Evolutionary conservation across 2,888 invertebrate genomes (phyloP).

Genomic region (Drosophila neotestacea): DNA sequence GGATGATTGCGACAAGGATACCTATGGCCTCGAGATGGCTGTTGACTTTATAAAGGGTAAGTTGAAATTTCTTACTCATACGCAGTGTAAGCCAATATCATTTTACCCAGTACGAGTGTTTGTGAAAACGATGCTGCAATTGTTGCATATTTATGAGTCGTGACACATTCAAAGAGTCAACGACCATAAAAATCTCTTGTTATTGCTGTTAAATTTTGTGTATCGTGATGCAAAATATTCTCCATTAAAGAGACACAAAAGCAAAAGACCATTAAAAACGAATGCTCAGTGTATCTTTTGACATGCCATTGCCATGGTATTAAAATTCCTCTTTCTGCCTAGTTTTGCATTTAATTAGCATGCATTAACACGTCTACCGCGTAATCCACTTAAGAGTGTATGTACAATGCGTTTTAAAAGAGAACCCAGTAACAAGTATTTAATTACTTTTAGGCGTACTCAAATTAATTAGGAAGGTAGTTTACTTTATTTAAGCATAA

Average conservation of each 20-base stretch:
- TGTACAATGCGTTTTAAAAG: neutral
- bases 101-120: neutral
- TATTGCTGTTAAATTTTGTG: slow-evolving; percentile 23
- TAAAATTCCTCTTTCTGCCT: neutral
- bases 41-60: slow-evolving; percentile 98
- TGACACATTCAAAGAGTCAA: slow-evolving; percentile 18
- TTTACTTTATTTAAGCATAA: neutral
- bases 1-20: slow-evolving; percentile 98
- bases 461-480: neutral
- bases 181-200: slow-evolving; percentile 20
- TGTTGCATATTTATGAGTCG: slow-evolving; percentile 39
- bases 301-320: neutral
- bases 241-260: slow-evolving; percentile 27
- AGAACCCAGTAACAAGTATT: neutral
- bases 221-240: slow-evolving; percentile 17
- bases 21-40: slow-evolving; percentile 97
- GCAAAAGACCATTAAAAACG: slow-evolving; percentile 20
- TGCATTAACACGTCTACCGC: slow-evolving; percentile 8
- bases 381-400: neutral
- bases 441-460: neutral
- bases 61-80: slow-evolving; percentile 65
- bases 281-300: slow-evolving; percentile 4
- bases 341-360: slow-evolving; percentile 39
- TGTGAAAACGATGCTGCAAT: slow-evolving; percentile 9
- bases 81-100: neutral